A percentile compares a stretch with the other conserved stretches of the same genome.
Conservation (phyloP, 2,888 invertebrate genomes). For the Oasisia sp. region DNA sequence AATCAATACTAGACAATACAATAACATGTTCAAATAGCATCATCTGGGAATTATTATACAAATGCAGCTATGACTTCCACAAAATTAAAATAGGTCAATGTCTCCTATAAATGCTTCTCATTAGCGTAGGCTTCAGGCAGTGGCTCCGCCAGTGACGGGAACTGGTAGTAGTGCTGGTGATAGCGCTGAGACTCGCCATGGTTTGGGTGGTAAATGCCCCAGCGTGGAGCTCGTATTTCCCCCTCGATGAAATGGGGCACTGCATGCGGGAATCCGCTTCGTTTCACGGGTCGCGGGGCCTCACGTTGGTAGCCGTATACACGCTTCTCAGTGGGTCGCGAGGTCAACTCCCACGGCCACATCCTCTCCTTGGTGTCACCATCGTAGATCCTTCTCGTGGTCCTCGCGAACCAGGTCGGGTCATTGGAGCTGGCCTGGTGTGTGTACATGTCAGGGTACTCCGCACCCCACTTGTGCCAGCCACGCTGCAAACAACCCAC, state of each 20-base stretch:
- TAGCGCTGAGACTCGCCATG: conserved; percentile 56
- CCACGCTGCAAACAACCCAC: conserved; percentile 49
- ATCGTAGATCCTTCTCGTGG: conserved; percentile 51
- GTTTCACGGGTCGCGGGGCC: conserved; percentile 51
- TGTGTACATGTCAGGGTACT: conserved; percentile 61
- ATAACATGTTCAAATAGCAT: not conserved
- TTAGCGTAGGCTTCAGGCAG: conserved; percentile 68
- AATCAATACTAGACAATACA: not conserved
- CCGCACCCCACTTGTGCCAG: conserved; percentile 61
- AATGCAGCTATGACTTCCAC: not conserved
- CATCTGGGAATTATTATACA: conserved; percentile 14
- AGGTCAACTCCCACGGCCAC: conserved; percentile 44
- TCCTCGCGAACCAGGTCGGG: conserved; percentile 62
- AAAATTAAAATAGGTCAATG: not conserved
- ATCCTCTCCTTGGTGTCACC: conserved; percentile 45
- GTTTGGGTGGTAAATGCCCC: conserved; percentile 61
- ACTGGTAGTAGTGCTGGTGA: conserved; percentile 57
- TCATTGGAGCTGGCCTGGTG: conserved; percentile 51
- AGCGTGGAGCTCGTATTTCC: conserved; percentile 50
- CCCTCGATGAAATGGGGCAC: conserved; percentile 49
- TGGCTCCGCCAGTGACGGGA: conserved; percentile 55
- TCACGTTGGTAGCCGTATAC: conserved; percentile 51
- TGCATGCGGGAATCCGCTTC: conserved; percentile 44
- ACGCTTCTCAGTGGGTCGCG: conserved; percentile 54
- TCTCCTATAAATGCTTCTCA: conserved; percentile 37